Evolutionary conservation across 2,113 vertebrate species (phyloP).

Genomic region (Lophotis ruficrista): DNA sequence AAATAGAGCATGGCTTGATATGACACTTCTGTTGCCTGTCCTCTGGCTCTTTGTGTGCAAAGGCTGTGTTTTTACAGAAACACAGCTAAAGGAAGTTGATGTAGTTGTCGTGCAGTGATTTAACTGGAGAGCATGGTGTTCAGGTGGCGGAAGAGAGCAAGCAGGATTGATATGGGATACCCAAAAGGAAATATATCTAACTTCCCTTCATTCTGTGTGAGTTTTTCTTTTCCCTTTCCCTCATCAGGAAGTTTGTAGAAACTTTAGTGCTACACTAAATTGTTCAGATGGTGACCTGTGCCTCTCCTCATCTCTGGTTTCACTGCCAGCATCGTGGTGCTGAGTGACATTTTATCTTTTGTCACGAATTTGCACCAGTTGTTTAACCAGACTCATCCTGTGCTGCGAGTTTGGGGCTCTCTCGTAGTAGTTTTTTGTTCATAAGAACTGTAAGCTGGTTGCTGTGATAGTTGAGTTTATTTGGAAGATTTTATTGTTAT

Average conservation of each 20-base stretch:
- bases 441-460: background rate
- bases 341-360: conserved; percentile 56
- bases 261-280: background rate
- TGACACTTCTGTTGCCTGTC: background rate
- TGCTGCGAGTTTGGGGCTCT: background rate
- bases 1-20: background rate
- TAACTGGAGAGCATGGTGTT: conserved; percentile 2
- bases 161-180: conserved; percentile 2
- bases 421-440: background rate
- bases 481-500: background rate
- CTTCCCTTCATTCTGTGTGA: conserved; percentile 65
- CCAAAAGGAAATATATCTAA: conserved; percentile 55
- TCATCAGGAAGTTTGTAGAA: conserved; percentile 56
- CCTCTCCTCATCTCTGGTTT: conserved; percentile 31
- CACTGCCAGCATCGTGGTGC: background rate
- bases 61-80: conserved; percentile 16
- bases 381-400: conserved; percentile 42
- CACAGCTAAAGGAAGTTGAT: background rate
- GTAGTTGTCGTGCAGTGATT: background rate
- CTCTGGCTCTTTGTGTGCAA: background rate
- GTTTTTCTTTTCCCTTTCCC: conserved; percentile 59
- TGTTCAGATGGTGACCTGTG: conserved; percentile 27
- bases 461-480: background rate
- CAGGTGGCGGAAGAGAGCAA: conserved; percentile 49
- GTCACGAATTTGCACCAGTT: background rate